Conservation (phyloP, 2,113 vertebrate species). For the Lonchura striata region DNA sequence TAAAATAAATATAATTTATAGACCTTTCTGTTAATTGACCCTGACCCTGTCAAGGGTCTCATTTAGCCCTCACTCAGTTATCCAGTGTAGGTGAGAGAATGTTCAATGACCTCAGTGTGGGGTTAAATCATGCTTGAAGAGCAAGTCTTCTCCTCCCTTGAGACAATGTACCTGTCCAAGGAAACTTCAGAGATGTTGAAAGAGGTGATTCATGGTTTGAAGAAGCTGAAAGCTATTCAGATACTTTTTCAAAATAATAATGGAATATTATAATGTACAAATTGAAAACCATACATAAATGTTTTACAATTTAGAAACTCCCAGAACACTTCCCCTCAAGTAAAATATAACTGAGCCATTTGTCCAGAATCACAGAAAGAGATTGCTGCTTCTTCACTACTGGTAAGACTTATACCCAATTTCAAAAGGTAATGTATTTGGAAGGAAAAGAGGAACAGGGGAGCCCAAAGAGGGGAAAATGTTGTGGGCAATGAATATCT, state of each 20-base stretch:
- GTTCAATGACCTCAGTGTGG: neutral
- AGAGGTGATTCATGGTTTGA: neutral
- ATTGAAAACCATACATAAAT: neutral
- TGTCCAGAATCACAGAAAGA: neutral
- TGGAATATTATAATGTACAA: neutral
- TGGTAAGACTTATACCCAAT: rapidly evolving
- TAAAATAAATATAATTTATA: neutral
- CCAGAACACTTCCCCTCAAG: neutral
- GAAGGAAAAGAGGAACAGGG: neutral
- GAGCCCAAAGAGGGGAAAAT: neutral
- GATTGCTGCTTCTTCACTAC: neutral
- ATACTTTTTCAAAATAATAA: neutral
- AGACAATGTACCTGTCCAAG: neutral
- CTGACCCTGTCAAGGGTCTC: neutral
- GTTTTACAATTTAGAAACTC: neutral
- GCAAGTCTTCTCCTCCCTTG: neutral
- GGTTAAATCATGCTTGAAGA: neutral
- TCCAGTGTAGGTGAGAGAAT: neutral
- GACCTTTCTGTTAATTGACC: neutral
- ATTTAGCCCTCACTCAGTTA: neutral
- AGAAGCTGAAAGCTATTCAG: neutral
- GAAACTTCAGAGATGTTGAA: neutral
- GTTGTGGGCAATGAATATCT: neutral
- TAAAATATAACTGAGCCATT: neutral
- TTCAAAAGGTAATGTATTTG: neutral